Base-by-base conservation (phyloP, 2,797 vertebrate species). In the Streptopelia turtur region DNA sequence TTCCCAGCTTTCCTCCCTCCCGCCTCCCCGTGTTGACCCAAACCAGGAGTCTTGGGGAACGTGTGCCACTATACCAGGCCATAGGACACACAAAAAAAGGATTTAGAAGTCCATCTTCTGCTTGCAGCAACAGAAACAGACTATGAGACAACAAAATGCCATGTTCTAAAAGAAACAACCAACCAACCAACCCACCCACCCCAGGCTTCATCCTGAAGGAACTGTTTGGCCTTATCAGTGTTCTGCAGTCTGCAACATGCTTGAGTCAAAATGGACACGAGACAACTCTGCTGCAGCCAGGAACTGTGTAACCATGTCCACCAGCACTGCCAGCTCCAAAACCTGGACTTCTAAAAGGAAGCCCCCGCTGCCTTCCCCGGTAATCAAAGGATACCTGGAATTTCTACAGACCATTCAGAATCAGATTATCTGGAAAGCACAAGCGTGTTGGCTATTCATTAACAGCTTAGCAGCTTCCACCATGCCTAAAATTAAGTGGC, bases 171-270 rank as follows among this genome's bases (percentile, higher is more conserved):
- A 31, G 7, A 43, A 9, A 22, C 18, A 53, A 16, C 4, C 7
- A 47, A 45, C 43, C 17, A 45, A 45, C 18, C 18, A 35, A 47
- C 39, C 28, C 30, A 43, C 18, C 18, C 31, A 47, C 41, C 28
- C 30, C 11, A 52, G 76, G 75, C 41, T 71, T 28, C 28, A 61
- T 47, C 6, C 25, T 11, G 30, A 60, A 30, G 28, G 53, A 71
- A 45, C 5, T 0, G 1, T 22, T 27, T 39, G 37, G 31, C 53
- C 14, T 0, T 10, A 33, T 6, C 22, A 33, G 17, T 0, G 4
- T 30, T 31, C 30, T n/a, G 45, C 52, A 23, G 57, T 21, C 39
- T 59, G 59, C 64, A 76, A 53, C 16, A 28, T 0, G 0, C 33
- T 63, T 2, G 20, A 56, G 47, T 39, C 41, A 43, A 41, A 28